These are phyloP conservation scores for Tautogolabrus adspersus DNA, from an alignment of 2,113 vertebrate genomes.

Conservation along the genomic window DNA sequence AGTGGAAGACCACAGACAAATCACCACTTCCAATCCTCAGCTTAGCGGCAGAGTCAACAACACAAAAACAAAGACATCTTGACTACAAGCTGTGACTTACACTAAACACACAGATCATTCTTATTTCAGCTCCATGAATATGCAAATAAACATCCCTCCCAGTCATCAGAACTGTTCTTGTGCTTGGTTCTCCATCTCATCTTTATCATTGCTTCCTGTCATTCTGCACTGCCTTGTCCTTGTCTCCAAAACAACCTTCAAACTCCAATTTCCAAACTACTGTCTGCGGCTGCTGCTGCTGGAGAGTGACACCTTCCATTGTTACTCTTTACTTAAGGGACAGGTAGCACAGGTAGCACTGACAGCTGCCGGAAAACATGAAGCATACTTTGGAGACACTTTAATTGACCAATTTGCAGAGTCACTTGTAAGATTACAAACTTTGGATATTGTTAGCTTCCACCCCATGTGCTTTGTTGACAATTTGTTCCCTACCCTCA, in stretches of 20 bases:
- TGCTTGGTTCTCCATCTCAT: not conserved
- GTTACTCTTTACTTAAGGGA: not conserved
- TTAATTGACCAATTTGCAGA: not conserved
- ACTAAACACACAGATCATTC: not conserved
- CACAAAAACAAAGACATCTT: constrained; percentile 4
- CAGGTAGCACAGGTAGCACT: not conserved
- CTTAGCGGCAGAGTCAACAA: constrained; percentile 39
- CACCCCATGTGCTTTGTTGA: not conserved
- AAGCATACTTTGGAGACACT: not conserved
- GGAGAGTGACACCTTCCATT: not conserved
- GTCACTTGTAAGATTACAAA: not conserved
- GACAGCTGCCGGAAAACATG: not conserved
- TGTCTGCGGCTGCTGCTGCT: not conserved
- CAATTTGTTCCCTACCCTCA: no score
- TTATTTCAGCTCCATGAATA: not conserved
- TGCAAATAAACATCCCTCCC: not conserved
- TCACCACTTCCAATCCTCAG: constrained; percentile 27
- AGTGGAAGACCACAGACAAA: constrained; percentile 61
- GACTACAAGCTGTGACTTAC: not conserved
- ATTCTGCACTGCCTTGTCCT: not conserved
- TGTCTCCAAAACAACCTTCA: constrained; percentile 29
- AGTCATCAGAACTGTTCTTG: not conserved
- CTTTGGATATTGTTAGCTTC: not conserved
- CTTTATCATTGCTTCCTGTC: not conserved
- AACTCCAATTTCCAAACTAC: constrained; percentile 3